Conservation (phyloP, 2,888 invertebrate species). For the Hylaea fasciaria region DNA sequence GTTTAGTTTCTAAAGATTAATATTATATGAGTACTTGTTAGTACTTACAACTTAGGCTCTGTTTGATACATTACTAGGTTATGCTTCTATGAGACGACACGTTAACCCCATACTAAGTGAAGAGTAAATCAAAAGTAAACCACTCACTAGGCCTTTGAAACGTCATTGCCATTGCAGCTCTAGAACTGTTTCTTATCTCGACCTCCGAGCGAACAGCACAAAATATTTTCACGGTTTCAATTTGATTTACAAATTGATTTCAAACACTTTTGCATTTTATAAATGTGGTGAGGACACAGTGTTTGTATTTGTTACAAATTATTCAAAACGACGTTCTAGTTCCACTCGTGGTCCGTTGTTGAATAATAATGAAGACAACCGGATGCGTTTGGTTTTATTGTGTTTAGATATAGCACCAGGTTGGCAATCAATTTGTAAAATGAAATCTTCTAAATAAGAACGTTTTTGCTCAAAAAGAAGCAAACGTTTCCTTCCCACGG, state of each 20-base stretch:
- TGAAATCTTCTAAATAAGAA: background rate
- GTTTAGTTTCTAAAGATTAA: background rate
- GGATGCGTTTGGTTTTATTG: conserved; percentile 19
- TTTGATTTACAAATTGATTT: conserved; percentile 28
- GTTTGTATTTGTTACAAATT: conserved; percentile 19
- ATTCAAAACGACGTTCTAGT: conserved; percentile 16
- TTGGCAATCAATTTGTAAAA: conserved; percentile 3
- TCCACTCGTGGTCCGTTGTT: conserved; percentile 4
- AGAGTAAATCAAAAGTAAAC: too few relatives aligned
- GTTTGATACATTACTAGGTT: too few relatives aligned
- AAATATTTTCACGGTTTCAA: conserved; percentile 41
- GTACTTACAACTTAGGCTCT: too few relatives aligned
- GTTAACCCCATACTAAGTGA: background rate
- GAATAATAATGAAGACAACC: conserved; percentile 27
- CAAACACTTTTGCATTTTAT: conserved; percentile 14
- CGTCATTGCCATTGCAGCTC: conserved; percentile 38
- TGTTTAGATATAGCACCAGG: conserved; percentile 6
- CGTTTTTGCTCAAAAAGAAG: too few relatives aligned
- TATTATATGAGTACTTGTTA: too few relatives aligned
- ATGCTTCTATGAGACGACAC: too few relatives aligned
- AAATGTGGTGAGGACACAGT: conserved; percentile 8
- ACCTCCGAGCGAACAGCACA: conserved; percentile 33
- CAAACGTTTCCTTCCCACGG: background rate
- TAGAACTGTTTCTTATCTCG: conserved; percentile 51
- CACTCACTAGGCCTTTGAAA: background rate